Evolutionary conservation across 2,797 vertebrate genomes (phyloP), one percentile per base, ranked within the genome.

Genomic region (Sebastes kiyomatsui): DNA sequence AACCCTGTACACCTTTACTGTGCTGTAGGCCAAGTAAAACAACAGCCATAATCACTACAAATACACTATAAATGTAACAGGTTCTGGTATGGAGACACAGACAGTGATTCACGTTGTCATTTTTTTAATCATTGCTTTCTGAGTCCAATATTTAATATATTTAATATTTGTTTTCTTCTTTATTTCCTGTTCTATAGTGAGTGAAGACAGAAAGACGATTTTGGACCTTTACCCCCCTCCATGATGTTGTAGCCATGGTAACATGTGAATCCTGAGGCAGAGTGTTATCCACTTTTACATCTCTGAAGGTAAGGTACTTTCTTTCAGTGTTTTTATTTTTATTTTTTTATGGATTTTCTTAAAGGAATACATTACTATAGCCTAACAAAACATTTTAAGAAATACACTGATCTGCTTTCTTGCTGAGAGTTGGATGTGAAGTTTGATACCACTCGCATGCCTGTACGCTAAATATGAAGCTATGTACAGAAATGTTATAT

Each of bases 181-280:
- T 25, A 0, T 32, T 25, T 70, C 30, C 55, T 74, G 2, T 75
- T 72, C 20, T 77, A 7, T 5, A 92, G 90, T 38, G 76, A 77
- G 27, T 68, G 58, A 86, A 67, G 74, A 30, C 61, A 28, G 25
- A 64, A 6, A 11, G 71, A 90, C 61, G 61, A 89, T 67, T 88
- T 74, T 55, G 75, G 80, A 85, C 46, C 74, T 67, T 68, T 28
- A 23, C 38, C 77, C 84, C 80, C 55, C 69, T 54, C 83, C 61
- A 70, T 11, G 72, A 90, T 86, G 88, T 62, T 89, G 46, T 87
- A 73, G 80, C 83, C 14, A 8, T 62, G 74, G 75, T 93, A 93
- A 82, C 90, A 94, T 93, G 92, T 94, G 90, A 94, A 72, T 86
- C 82, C 81, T 89, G 84, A 86, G 71, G 75, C 33, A 22, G 38